phyloP scores from a whole-genome alignment of 2,113 vertebrate species.

The Genyomyrus donnyi region DNA sequence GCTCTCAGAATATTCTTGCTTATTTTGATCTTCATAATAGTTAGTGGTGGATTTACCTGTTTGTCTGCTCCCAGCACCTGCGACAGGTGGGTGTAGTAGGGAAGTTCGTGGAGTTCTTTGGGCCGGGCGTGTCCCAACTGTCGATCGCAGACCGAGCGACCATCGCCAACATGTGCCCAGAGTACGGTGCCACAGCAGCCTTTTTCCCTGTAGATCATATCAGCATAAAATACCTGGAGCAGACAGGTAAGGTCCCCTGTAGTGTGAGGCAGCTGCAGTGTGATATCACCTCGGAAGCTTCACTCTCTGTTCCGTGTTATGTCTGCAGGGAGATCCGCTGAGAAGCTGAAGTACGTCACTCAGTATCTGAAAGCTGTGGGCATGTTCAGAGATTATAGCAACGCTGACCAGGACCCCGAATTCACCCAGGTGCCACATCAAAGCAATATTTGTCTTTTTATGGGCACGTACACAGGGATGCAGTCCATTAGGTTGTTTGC shows the following conservation, averaged over 20 bases:
- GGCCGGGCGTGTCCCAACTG: conserved; percentile 80
- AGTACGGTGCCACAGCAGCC: conserved; percentile 91
- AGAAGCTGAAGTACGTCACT: conserved; percentile 65
- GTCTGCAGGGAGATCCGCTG: conserved; percentile 72
- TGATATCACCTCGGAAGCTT: not conserved
- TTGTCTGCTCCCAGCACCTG: conserved; percentile 68
- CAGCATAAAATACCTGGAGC: conserved; percentile 80
- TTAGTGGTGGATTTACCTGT: not conserved
- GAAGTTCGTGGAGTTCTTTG: conserved; percentile 96
- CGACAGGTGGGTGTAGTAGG: conserved; percentile 92
- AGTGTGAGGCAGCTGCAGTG: not conserved
- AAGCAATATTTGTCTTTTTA: not conserved
- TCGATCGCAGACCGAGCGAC: conserved; percentile 97
- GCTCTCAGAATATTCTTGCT: not conserved
- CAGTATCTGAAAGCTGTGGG: conserved; percentile 77
- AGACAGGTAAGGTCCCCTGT: conserved; percentile 69
- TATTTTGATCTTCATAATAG: not conserved
- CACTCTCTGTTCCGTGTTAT: not conserved
- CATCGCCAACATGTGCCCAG: conserved; percentile 97
- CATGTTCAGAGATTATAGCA: conserved; percentile 84
- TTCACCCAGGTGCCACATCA: conserved; percentile 76
- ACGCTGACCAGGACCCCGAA: conserved; percentile 77
- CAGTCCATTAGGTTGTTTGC: not conserved
- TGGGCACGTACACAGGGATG: not conserved
- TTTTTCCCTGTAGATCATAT: conserved; percentile 89